These are phyloP conservation scores for Kradibia gibbosae DNA, from an alignment of 1,140 invertebrate species.

Conservation along the genomic window DNA sequence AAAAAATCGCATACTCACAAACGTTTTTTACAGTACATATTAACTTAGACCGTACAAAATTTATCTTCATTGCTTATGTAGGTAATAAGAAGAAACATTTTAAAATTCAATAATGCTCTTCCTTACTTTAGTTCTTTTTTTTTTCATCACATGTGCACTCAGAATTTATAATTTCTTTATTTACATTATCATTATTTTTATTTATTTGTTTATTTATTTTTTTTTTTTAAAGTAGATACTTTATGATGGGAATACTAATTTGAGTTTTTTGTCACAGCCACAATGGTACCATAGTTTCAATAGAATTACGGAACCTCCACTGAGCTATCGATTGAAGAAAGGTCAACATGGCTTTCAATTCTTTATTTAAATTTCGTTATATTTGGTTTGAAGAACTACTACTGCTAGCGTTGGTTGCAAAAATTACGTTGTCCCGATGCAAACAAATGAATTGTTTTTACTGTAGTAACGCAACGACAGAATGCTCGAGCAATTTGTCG, in stretches of 20 bases:
- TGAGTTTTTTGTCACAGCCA: slow-evolving; percentile 49
- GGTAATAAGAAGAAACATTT: slow-evolving; percentile 13
- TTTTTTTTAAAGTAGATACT: slow-evolving; percentile 12
- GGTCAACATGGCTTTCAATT: slow-evolving; percentile 32
- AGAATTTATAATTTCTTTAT: slow-evolving; percentile 22
- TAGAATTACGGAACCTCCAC: slow-evolving; percentile 25
- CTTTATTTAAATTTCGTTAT: neutral
- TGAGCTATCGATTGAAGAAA: slow-evolving; percentile 31
- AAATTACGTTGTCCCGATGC: slow-evolving; percentile 63
- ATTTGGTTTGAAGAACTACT: slow-evolving; percentile 20
- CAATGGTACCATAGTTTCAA: slow-evolving; percentile 43
- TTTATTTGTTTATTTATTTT: slow-evolving; percentile 37
- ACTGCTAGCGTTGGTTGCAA: neutral
- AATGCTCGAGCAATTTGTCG: slow-evolving; percentile 69
- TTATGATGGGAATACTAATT: slow-evolving; percentile 47
- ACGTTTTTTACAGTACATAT: slow-evolving; percentile 21
- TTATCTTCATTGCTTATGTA: slow-evolving; percentile 26
- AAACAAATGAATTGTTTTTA: slow-evolving; percentile 68
- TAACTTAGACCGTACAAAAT: slow-evolving; percentile 33
- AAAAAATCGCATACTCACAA: slow-evolving; percentile 22
- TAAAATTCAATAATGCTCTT: slow-evolving; percentile 9
- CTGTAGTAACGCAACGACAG: slow-evolving; percentile 67
- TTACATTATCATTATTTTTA: slow-evolving; percentile 23
- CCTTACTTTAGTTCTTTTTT: slow-evolving; percentile 18
- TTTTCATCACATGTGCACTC: slow-evolving; percentile 20